Percentiles rank a stretch among this genome's conserved stretches.
phyloP scores from a whole-genome alignment of 2,113 vertebrate species.

The Camelus bactrianus region DNA sequence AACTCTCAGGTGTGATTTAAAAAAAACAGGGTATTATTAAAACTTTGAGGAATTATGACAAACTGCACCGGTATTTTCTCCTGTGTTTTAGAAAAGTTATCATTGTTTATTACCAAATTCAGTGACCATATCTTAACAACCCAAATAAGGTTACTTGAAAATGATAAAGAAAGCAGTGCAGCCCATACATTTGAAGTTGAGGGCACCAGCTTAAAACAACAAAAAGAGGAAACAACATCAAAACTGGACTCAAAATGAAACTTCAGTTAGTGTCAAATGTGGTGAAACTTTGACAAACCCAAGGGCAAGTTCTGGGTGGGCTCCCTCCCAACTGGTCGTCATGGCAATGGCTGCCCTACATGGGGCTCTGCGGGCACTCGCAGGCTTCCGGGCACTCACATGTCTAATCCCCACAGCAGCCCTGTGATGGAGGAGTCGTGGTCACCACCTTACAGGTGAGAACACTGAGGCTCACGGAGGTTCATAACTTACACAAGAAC shows the following conservation, averaged over 20 bases:
- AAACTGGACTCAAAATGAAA: slow-evolving; percentile 47
- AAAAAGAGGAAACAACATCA: background rate
- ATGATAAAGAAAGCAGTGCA: background rate
- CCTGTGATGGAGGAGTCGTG: background rate
- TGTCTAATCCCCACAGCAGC: background rate
- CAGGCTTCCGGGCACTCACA: background rate
- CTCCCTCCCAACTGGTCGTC: background rate
- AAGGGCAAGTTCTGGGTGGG: background rate
- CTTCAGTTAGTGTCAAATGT: background rate
- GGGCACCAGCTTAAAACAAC: background rate
- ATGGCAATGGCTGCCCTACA: background rate
- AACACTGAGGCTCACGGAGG: background rate
- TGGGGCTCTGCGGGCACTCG: background rate
- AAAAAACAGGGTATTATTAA: background rate
- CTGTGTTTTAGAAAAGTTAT: no score
- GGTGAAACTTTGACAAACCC: background rate
- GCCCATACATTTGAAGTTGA: background rate
- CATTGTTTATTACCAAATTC: background rate
- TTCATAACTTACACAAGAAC: background rate
- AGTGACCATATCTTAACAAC: background rate
- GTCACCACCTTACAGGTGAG: background rate
- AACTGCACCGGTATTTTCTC: background rate
- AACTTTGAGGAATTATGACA: background rate
- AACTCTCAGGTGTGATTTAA: background rate
- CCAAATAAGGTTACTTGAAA: background rate